Percentiles rank a stretch among this genome's conserved stretches.
Evolutionary conservation across 2,113 vertebrate species (phyloP).

Genomic region (Oplegnathus fasciatus): DNA sequence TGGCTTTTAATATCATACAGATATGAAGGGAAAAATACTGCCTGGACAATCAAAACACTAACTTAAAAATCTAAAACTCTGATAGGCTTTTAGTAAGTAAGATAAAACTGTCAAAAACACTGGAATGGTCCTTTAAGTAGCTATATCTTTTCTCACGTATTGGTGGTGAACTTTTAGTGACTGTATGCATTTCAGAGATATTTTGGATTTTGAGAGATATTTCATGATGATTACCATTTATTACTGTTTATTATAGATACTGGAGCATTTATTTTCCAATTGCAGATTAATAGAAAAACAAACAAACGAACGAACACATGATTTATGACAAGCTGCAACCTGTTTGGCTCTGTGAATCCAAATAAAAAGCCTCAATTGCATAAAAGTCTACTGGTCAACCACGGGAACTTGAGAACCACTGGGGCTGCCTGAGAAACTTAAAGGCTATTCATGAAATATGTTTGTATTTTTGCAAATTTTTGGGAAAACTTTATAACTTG

Average conservation of each 20-base stretch:
- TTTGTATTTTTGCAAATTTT: neutral
- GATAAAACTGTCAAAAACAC: neutral
- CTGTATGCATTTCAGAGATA: neutral
- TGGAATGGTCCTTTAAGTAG: neutral
- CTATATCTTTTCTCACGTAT: neutral
- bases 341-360: neutral
- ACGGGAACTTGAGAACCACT: neutral
- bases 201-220: neutral
- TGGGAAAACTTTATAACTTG: neutral
- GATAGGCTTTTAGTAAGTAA: neutral
- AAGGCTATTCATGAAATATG: slow-evolving; percentile 10
- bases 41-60: neutral
- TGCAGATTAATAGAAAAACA: neutral
- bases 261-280: too few relatives aligned
- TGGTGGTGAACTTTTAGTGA: neutral
- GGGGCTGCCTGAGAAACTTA: slow-evolving; percentile 30
- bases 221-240: too few relatives aligned
- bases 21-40: neutral
- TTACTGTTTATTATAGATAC: too few relatives aligned
- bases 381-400: slow-evolving; percentile 21
- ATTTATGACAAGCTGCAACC: neutral
- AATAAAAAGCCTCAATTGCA: slow-evolving; percentile 24
- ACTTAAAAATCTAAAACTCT: neutral
- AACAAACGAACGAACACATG: too few relatives aligned
- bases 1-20: neutral